Evolutionary conservation across 2,888 invertebrate genomes (phyloP), one percentile per base, ranked within the genome.

Genomic region (Drosophila robusta): DNA sequence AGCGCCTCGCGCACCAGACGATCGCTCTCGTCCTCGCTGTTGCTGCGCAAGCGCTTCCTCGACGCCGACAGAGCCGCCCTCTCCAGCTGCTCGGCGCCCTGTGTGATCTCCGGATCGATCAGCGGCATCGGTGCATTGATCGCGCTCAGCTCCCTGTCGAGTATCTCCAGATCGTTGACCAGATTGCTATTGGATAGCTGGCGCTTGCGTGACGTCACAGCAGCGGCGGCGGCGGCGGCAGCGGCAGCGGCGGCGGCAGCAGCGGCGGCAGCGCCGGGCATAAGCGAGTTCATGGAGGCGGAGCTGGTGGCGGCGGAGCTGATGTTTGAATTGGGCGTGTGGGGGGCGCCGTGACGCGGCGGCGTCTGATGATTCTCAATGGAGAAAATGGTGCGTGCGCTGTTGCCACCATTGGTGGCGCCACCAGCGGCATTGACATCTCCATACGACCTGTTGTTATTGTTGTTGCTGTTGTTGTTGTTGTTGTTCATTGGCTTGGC

Each of bases 1-100:
- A 95, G 93, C 5, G 95, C 95, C 82, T 95, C 95, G 78, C 95
- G 95, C 45, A 95, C 94, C 89, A 95, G 93, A 56, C 95, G 94
- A 86, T 95, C 95, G 79, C 95, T 95, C 80, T 94, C 93, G 52
- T 94, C 95, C 74, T 94, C 94, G 76, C 67, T 72, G 55, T 51
- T 78, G 80, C 93, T 93, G 41, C 94, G 91, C 73, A 89, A 73
- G 1, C 92, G 91, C 67, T 92, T 92, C n/a, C 92, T 84, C 14
- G 92, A 91, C n/a, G 92, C 91, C 0, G 89, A 89, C 11, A 84
- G 60, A 3, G 92, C 80, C 4, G 92, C 92, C 67, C 90, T 91
- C 68, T 92, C 92, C 50, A 92, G 75, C 66, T 92, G 92, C 65
- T 92, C 92, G 64, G 92, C 92, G 38, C 92, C 92, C 75, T 92